Percentiles rank a stretch among this genome's conserved stretches.
Conservation (phyloP, 1,140 invertebrate species). For the Plectus sambesii region DNA sequence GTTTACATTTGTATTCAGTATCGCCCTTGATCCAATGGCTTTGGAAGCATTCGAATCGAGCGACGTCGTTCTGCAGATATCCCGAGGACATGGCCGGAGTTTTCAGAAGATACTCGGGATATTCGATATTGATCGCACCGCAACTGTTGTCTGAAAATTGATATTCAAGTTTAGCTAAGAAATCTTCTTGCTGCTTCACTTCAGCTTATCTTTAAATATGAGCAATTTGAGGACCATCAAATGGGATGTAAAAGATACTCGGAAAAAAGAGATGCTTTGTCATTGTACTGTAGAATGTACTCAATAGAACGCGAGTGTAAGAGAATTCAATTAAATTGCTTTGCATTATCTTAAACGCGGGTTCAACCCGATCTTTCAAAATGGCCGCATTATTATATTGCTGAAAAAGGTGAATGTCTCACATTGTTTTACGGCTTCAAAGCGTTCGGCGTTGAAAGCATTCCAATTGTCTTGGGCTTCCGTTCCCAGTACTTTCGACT, state of each 20-base stretch:
- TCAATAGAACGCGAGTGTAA: too few species aligned
- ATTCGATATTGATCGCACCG: slow-evolving; percentile 44
- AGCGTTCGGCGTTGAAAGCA: slow-evolving; percentile 33
- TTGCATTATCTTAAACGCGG: too few species aligned
- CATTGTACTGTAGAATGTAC: too few species aligned
- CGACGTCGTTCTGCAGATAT: slow-evolving; percentile 41
- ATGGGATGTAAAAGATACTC: too few species aligned
- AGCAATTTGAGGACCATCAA: neutral
- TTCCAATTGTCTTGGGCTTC: slow-evolving; percentile 38
- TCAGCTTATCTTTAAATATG: too few species aligned
- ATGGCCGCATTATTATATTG: slow-evolving; percentile 5
- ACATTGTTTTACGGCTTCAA: slow-evolving; percentile 35
- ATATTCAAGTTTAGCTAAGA: too few species aligned
- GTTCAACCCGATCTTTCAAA: too few species aligned
- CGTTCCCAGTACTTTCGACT: slow-evolving; percentile 34
- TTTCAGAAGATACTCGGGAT: slow-evolving; percentile 44
- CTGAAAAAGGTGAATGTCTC: too few species aligned
- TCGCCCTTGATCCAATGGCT: slow-evolving; percentile 45
- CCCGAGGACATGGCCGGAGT: slow-evolving; percentile 36
- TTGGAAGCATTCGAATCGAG: slow-evolving; percentile 44
- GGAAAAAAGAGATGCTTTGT: too few species aligned
- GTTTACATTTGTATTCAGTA: slow-evolving; percentile 44
- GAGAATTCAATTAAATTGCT: too few species aligned
- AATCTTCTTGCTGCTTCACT: too few species aligned
- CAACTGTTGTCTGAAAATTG: slow-evolving; percentile 46